Evolutionary conservation across 1,140 invertebrate species (phyloP).

Genomic region (Papilio polytes): DNA sequence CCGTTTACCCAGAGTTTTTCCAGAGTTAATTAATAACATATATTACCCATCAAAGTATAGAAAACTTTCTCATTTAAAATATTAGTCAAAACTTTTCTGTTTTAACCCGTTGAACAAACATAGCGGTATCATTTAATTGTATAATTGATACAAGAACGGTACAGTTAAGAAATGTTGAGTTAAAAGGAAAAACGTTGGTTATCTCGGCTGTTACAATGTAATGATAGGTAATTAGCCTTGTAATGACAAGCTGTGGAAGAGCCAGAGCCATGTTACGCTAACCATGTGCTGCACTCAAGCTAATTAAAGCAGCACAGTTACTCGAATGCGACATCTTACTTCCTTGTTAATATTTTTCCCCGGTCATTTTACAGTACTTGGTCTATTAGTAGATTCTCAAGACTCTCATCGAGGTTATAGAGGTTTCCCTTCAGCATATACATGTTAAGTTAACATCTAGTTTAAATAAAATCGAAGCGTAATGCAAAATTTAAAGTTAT

Average conservation of each 20-base stretch:
- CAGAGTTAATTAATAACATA: neutral
- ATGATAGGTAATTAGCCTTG: constrained; percentile 17
- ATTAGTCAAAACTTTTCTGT: neutral
- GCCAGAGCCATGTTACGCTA: constrained; percentile 22
- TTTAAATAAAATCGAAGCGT: no score
- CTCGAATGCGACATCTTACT: constrained; percentile 23
- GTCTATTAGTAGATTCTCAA: constrained; percentile 13
- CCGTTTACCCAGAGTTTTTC: neutral
- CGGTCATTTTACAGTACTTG: neutral
- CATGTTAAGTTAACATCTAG: no score
- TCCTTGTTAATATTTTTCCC: constrained; percentile 15
- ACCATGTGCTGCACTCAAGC: constrained; percentile 19
- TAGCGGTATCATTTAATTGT: constrained; percentile 5
- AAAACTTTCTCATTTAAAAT: neutral
- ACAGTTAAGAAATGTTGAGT: constrained; percentile 16
- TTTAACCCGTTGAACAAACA: neutral
- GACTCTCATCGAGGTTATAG: no score
- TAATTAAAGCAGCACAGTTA: constrained; percentile 23
- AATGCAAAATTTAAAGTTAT: no score
- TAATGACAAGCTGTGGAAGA: constrained; percentile 20
- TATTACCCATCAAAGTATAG: neutral
- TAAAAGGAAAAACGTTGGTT: constrained; percentile 15
- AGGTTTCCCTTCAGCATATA: no score
- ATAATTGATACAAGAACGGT: neutral
- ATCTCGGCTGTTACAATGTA: constrained; percentile 12